phyloP scores from a whole-genome alignment of 2,888 invertebrate species.

The Epiblema foenella region DNA sequence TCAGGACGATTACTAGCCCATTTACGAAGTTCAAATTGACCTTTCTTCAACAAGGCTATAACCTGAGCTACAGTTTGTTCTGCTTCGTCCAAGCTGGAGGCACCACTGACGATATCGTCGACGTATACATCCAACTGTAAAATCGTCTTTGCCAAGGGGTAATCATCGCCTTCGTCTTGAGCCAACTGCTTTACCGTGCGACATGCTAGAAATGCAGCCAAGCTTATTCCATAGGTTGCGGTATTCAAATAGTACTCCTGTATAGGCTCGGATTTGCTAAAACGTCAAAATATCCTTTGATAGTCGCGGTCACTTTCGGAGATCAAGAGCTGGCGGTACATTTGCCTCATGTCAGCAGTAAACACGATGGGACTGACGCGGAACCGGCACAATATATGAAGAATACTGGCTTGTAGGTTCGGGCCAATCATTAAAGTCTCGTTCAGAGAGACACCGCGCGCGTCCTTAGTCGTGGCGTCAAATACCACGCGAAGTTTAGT shows the following conservation, averaged over 20 bases:
- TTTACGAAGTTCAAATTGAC: conserved; percentile 8
- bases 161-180: conserved; percentile 2
- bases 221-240: neutral
- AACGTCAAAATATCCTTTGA: conserved; percentile 15
- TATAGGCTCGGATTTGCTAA: neutral
- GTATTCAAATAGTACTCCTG: conserved; percentile 12
- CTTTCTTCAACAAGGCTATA: neutral
- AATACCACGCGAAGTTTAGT: conserved; percentile 16
- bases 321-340: conserved; percentile 16
- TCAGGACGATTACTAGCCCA: conserved; percentile 20
- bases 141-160: neutral
- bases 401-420: conserved; percentile 10
- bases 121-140: conserved; percentile 10
- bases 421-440: neutral
- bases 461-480: conserved; percentile 1
- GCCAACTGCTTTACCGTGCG: conserved; percentile 7
- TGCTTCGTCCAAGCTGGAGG: neutral
- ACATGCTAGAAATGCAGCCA: neutral
- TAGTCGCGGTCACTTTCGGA: neutral
- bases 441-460: neutral
- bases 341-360: conserved; percentile 8
- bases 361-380: conserved; percentile 2
- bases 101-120: too few species aligned
- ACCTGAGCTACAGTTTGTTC: neutral
- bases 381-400: neutral